A percentile compares a stretch with the other conserved stretches of the same genome.
These are phyloP conservation scores for Caerostris extrusa DNA, from an alignment of 1,140 invertebrate genomes.

Conservation along the genomic window DNA sequence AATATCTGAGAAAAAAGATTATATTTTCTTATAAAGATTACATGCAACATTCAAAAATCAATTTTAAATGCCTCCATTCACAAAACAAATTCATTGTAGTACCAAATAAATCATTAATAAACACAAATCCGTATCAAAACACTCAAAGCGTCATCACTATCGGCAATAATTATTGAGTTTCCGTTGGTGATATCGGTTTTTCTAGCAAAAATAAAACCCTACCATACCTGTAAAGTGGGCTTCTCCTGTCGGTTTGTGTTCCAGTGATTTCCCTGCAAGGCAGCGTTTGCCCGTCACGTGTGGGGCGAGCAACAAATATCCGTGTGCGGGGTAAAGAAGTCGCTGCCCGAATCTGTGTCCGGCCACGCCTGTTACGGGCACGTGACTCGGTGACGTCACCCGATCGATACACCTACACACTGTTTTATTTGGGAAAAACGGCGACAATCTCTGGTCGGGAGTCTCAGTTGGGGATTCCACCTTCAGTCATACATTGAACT, in stretches of 20 bases:
- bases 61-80: no score
- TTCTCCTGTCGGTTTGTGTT: not conserved
- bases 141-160: no score
- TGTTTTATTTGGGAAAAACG: slow-evolving; percentile 30
- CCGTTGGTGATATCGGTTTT: no score
- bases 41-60: no score
- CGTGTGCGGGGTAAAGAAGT: not conserved
- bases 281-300: slow-evolving; percentile 18
- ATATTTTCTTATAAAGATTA: no score
- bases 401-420: slow-evolving; percentile 31
- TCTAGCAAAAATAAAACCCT: no score
- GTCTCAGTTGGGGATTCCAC: slow-evolving; percentile 13
- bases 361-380: not conserved
- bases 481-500: slow-evolving; percentile 4
- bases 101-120: no score
- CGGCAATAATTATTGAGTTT: no score
- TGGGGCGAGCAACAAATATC: slow-evolving; percentile 22
- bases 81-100: no score
- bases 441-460: slow-evolving; percentile 17
- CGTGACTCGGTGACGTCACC: slow-evolving; percentile 8
- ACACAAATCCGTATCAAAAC: no score
- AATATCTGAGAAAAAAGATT: no score
- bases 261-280: not conserved
- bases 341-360: slow-evolving; percentile 21
- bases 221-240: slow-evolving; percentile 1